phyloP scores from a whole-genome alignment of 2,888 invertebrate genomes.

The Raillietiella orientalis region DNA sequence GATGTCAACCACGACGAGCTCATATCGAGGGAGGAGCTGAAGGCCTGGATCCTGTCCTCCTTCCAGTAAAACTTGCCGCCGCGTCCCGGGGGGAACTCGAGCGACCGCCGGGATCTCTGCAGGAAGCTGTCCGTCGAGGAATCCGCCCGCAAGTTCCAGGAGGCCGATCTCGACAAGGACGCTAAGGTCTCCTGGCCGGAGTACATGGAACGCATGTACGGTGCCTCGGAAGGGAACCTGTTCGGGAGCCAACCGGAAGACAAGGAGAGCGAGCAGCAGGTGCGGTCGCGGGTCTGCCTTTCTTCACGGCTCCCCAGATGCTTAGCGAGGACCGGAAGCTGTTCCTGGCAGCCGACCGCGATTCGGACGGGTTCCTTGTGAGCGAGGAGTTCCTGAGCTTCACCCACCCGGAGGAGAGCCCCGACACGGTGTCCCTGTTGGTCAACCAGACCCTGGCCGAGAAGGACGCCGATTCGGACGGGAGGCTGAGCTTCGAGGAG shows the following conservation, averaged over 20 bases:
- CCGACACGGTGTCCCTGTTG: constrained; percentile 44
- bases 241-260: constrained; percentile 9
- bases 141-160: constrained; percentile 45
- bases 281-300: neutral
- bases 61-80: constrained; percentile 25
- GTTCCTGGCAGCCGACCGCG: constrained; percentile 50
- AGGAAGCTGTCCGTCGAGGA: constrained; percentile 61
- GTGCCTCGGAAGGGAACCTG: constrained; percentile 12
- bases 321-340: constrained; percentile 42
- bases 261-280: constrained; percentile 8
- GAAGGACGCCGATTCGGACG: constrained; percentile 56
- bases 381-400: constrained; percentile 52
- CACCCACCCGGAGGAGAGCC: constrained; percentile 73
- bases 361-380: constrained; percentile 42
- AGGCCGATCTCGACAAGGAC: constrained; percentile 52
- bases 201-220: constrained; percentile 38
- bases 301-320: constrained; percentile 10
- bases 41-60: constrained; percentile 68
- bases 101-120: too few species aligned
- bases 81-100: neutral
- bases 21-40: constrained; percentile 48
- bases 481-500: constrained; percentile 49
- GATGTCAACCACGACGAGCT: constrained; percentile 45
- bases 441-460: constrained; percentile 48
- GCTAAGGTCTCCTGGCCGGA: constrained; percentile 59